These are phyloP conservation scores for Zaprionus obscuricornis DNA, from an alignment of 2,888 invertebrate genomes.

Conservation along the genomic window DNA sequence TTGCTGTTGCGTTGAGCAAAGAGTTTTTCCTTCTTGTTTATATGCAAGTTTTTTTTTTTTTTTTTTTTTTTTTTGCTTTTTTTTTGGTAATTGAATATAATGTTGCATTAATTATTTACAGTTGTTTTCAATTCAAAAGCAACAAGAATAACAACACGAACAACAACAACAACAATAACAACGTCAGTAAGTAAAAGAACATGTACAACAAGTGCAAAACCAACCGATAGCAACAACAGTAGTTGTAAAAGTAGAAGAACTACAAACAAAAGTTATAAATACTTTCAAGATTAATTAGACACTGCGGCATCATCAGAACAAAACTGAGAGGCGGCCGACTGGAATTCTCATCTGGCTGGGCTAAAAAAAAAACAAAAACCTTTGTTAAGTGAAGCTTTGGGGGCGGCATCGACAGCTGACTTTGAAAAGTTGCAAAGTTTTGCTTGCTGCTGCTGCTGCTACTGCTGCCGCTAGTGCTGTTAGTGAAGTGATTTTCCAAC, in stretches of 20 bases:
- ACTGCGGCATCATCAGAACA: conserved; percentile 34
- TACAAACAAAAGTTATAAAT: conserved; percentile 71
- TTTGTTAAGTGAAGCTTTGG: neutral
- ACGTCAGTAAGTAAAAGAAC: conserved; percentile 16
- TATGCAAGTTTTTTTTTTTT: conserved; percentile 58
- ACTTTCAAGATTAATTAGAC: conserved; percentile 71
- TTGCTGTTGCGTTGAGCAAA: conserved; percentile 19
- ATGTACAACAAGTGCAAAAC: conserved; percentile 1
- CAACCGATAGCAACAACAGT: neutral
- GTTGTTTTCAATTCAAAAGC: conserved; percentile 65
- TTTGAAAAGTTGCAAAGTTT: conserved; percentile 43
- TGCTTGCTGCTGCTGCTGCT: too few species aligned
- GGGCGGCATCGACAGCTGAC: conserved; percentile 41
- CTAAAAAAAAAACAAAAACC: conserved; percentile 12
- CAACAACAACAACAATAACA: conserved; percentile 11
- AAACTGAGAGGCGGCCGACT: conserved; percentile 14
- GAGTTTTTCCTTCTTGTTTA: conserved; percentile 25
- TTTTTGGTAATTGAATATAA: conserved; percentile 69
- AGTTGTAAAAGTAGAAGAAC: conserved; percentile 22
- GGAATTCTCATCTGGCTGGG: conserved; percentile 9
- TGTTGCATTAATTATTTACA: conserved; percentile 77
- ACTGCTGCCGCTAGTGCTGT: too few species aligned
- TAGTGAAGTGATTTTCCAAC: conserved; percentile 41
- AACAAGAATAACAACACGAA: conserved; percentile 12
- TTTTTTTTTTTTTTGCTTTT: conserved; percentile 62